phyloP scores from a whole-genome alignment of 2,113 vertebrate species.

The Dasyornis broadbenti region DNA sequence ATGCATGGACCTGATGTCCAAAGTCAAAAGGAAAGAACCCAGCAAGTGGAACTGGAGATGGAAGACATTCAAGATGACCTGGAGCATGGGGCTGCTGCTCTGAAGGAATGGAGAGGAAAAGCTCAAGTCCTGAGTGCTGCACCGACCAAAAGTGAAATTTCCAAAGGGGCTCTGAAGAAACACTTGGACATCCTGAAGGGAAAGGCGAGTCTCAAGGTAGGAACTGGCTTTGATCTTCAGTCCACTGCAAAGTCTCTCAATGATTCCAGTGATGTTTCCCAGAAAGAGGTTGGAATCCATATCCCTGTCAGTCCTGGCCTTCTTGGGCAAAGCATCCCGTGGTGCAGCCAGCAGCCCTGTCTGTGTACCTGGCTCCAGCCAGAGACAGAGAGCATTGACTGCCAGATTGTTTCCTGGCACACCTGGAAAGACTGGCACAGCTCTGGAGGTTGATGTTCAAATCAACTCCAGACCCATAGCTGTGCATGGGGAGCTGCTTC shows the following conservation, averaged over 20 bases:
- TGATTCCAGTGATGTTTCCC: not conserved
- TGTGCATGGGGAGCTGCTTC: not conserved
- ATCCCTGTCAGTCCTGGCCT: not conserved
- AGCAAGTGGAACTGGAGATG: not conserved
- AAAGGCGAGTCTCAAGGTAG: conserved; percentile 64
- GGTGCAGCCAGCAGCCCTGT: not conserved
- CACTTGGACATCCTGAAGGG: conserved; percentile 40
- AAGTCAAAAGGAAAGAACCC: conserved; percentile 5
- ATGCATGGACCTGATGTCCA: too few species aligned
- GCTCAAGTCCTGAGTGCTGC: conserved; percentile 41
- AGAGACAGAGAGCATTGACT: not conserved
- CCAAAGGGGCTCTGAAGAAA: conserved; percentile 45
- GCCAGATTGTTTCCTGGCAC: not conserved
- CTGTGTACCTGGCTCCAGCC: not conserved
- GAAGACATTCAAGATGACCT: conserved; percentile 30
- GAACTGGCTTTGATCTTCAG: not conserved
- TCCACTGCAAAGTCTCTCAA: fast-evolving
- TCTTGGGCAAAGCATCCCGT: not conserved
- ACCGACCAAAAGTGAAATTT: conserved; percentile 54
- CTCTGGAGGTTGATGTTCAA: not conserved
- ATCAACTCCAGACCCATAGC: not conserved
- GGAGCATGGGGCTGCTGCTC: not conserved
- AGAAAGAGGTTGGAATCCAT: too few species aligned
- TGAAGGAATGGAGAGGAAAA: conserved; percentile 70
- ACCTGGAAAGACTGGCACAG: fast-evolving